Percentiles rank a stretch among this genome's conserved stretches.
phyloP scores from a whole-genome alignment of 2,113 vertebrate genomes.

The Cebus imitator region DNA sequence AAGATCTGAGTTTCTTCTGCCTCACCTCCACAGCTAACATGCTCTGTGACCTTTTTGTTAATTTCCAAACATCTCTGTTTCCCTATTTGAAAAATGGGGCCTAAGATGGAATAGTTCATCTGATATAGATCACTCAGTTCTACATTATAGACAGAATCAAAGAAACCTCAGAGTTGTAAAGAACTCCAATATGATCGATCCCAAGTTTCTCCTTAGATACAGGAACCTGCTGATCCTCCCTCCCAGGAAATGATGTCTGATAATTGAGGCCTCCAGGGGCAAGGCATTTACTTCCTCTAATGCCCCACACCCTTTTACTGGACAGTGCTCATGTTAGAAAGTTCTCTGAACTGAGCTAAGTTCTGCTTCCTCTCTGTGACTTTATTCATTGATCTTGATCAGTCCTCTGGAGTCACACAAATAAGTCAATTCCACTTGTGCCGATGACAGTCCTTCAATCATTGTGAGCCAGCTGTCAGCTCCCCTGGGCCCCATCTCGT shows the following conservation, averaged over 20 bases:
- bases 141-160: background rate
- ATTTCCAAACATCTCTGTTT: background rate
- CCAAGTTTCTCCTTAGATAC: background rate
- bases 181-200: background rate
- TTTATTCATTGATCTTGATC: slow-evolving; percentile 35
- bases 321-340: background rate
- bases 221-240: background rate
- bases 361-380: background rate
- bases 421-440: background rate
- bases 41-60: background rate
- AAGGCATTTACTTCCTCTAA: background rate
- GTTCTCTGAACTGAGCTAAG: background rate
- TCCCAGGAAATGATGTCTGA: background rate
- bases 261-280: background rate
- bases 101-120: background rate
- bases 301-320: background rate
- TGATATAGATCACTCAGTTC: background rate
- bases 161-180: background rate
- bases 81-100: background rate
- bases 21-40: background rate
- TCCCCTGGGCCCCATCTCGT: background rate
- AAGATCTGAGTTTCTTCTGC: background rate
- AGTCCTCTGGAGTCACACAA: background rate
- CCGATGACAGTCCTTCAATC: background rate
- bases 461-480: background rate